Evolutionary conservation across 37 sponge, comb jelly and placozoan genomes (phyloP).

Genomic region (Cladorhizidae sp.): DNA sequence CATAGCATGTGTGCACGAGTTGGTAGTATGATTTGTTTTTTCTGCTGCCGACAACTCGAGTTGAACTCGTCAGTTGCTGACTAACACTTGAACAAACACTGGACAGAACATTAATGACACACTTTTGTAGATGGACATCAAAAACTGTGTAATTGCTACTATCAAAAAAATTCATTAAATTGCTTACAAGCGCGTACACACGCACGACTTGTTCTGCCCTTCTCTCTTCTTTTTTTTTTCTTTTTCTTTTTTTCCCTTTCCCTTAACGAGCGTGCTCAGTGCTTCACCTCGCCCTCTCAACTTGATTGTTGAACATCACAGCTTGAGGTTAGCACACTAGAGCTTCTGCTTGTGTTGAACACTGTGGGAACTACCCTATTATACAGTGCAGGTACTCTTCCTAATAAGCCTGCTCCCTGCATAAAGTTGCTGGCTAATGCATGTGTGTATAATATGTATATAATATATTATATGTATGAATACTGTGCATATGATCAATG

Average conservation of each 20-base stretch:
- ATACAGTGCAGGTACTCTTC: too few species aligned
- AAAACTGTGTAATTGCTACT: neutral
- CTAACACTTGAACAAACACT: neutral
- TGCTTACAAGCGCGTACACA: neutral
- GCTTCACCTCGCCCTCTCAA: too few species aligned
- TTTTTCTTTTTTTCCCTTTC: neutral
- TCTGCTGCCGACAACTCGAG: neutral
- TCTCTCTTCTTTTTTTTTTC: neutral
- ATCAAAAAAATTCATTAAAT: conserved; percentile 15
- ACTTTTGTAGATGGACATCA: neutral
- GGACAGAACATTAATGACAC: conserved; percentile 1
- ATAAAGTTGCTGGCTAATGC: too few species aligned
- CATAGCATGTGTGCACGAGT: too few species aligned
- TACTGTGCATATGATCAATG: too few species aligned
- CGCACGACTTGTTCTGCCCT: neutral
- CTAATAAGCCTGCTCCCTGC: too few species aligned
- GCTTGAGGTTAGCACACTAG: conserved; percentile 1
- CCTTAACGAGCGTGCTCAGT: too few species aligned
- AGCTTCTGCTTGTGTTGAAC: conserved; percentile 5
- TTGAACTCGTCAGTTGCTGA: neutral
- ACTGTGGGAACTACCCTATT: too few species aligned
- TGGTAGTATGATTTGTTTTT: too few species aligned
- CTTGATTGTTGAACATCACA: neutral
- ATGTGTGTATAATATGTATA: too few species aligned
- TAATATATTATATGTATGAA: too few species aligned